Base-by-base conservation (phyloP, 2,888 invertebrate genomes). In the Cartodere bifasciata region DNA sequence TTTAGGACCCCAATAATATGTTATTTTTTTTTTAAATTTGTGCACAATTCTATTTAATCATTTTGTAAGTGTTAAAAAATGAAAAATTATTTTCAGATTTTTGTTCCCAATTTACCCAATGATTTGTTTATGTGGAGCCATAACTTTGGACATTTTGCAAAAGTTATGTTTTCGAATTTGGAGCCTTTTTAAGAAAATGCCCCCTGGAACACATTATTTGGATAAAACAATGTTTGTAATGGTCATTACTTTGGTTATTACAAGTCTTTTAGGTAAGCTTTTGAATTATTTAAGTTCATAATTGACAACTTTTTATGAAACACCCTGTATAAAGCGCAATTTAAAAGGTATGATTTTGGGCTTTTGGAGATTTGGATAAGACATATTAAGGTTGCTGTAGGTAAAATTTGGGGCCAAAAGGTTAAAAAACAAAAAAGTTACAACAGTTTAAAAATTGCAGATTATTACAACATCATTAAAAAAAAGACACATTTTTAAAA, bases 41-140 rank as follows among this genome's bases (percentile, higher is more conserved):
- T n/a, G 24, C 7, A 22, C 23, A n/a, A 23, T 30, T 29, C 21
- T 9, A 21, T 10, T 32, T 42, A 42, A 6, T 7, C 20, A 27
- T 12, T 30, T 31, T 16, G 2, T 29, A 10, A 11, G 3, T 34
- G 31, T 31, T 20, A 36, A 27, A 12, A 3, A 12, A 5, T n/a
- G 12, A 29, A 27, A 27, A 29, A 7, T 27, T 27, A n/a, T 9
- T 54, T 51, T 3, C 55, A 70, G 87, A 38, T 94, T 94, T 65
- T 63, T 98, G 27, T 98, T 87, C 58, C 97, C 98, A 0, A 72
- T 92, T 6, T 98, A 95, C 65, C 92, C 92, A 7, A 65, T 94
- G 63, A 74, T 95, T 32, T 82, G 88, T 42, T 63, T 91, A 12
- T 72, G 76, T 29, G 85, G 82, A 0, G 84, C 85, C 4, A 74